Evolutionary conservation across 1,140 invertebrate genomes (phyloP), one percentile per base, ranked within the genome.

Genomic region (Pissodes strobi): DNA sequence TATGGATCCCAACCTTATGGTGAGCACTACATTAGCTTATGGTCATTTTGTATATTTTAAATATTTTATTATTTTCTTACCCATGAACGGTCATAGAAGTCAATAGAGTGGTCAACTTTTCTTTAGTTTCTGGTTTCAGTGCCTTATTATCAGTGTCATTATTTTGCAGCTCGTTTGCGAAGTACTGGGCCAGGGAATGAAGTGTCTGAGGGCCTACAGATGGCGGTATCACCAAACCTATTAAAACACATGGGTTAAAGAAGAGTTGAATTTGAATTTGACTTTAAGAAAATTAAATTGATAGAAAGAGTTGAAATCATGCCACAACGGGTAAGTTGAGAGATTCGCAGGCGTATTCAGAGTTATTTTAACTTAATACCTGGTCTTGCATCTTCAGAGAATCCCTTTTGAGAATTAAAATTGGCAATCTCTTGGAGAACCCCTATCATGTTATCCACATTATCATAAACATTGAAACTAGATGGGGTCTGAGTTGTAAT

Each of bases 101-200:
- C 49, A 88, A 78, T 12, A 86, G 66, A 21, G 76, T 61, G 0
- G 74, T 80, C 75, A 57, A 73, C 76, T 48, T 70, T 73, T 39
- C 72, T 73, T 74, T 65, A 25, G 48, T 58, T 4, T 69, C 67
- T 13, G 48, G 58, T 4, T 65, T 75, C 73, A 25, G 59, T 13
- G 41, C 61, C 38, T 76, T 75, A 3, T 76, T 74, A 4, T 78
- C 72, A 3, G 81, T 82, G 1, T 80, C 80, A 2, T 86, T 82
- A 68, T 86, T 85, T 64, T 88, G 86, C 51, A 86, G 79, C 48
- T 85, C 85, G 12, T 86, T 86, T 4, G 89, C 88, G 74, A 91
- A 91, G 69, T 91, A 91, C 62, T 90, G 82, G 18, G 90, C 89
- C 34, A 92, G 73, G 1, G 89, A 89, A 70, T 91, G 89, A 1